Conservation (phyloP, 2,888 invertebrate genomes). For the Megastigmus dorsalis region DNA sequence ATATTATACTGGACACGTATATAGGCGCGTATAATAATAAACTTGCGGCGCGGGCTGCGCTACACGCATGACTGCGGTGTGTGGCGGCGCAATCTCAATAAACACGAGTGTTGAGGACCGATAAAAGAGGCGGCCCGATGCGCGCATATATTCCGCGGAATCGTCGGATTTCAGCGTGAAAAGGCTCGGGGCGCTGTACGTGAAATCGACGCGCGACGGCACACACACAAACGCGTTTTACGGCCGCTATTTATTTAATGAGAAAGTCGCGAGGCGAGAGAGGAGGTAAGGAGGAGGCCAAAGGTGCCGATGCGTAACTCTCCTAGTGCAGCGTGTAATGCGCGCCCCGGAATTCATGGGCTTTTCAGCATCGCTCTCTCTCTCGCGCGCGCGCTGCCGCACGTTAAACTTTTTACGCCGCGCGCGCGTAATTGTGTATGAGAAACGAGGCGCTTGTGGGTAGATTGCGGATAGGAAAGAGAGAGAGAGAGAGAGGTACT, state of each 20-base stretch:
- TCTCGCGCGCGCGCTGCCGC: not conserved
- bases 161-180: slow-evolving; percentile 22
- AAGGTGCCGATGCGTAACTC: slow-evolving; percentile 50
- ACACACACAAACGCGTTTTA: slow-evolving; percentile 42
- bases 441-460: not conserved
- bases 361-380: too few species aligned
- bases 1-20: slow-evolving; percentile 11
- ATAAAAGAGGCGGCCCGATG: slow-evolving; percentile 40
- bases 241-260: slow-evolving; percentile 50
- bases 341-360: too few species aligned
- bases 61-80: not conserved
- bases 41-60: too few species aligned
- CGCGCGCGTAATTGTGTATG: too few species aligned
- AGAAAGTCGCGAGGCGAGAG: slow-evolving; percentile 32
- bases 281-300: not conserved
- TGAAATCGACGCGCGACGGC: not conserved
- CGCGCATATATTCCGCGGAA: slow-evolving; percentile 30
- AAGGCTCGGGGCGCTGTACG: too few species aligned
- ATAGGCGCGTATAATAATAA: slow-evolving; percentile 41
- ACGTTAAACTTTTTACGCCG: too few species aligned
- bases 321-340: too few species aligned
- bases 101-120: slow-evolving; percentile 52
- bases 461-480: slow-evolving; percentile 17
- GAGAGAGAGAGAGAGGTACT: too few species aligned
- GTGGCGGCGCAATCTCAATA: slow-evolving; percentile 49